Evolutionary conservation across 2,113 vertebrate genomes (phyloP).

Genomic region (Pangasianodon gigas): DNA sequence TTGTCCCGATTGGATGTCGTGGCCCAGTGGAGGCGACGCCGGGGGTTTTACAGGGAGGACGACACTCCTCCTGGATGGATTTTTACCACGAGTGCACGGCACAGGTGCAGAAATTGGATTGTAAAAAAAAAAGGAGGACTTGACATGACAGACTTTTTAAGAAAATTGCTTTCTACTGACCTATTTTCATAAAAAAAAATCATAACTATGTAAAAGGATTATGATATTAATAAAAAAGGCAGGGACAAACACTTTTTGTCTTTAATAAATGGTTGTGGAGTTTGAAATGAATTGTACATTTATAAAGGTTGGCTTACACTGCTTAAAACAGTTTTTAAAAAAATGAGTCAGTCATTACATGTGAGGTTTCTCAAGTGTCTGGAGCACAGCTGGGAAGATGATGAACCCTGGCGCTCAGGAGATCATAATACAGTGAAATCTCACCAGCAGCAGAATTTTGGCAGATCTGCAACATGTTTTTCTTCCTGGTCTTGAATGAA

Average conservation of each 20-base stretch:
- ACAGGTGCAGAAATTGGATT: constrained; percentile 47
- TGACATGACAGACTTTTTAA: constrained; percentile 62
- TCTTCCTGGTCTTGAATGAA: neutral
- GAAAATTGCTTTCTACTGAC: constrained; percentile 63
- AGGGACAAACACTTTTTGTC: constrained; percentile 39
- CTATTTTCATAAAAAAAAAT: constrained; percentile 68
- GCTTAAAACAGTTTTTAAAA: neutral
- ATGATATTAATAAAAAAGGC: constrained; percentile 62
- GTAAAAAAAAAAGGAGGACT: constrained; percentile 42
- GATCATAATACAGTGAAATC: neutral
- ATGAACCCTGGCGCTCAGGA: neutral
- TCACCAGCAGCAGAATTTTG: neutral
- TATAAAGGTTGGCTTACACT: neutral
- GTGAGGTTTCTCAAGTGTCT: neutral
- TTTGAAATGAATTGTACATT: neutral
- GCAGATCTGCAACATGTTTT: neutral
- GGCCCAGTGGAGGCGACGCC: constrained; percentile 26
- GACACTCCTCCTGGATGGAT: constrained; percentile 38
- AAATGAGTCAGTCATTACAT: neutral
- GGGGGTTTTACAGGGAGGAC: constrained; percentile 36
- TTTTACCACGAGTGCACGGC: constrained; percentile 52
- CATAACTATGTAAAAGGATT: constrained; percentile 62
- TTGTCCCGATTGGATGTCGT: constrained; percentile 42
- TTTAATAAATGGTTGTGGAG: constrained; percentile 8
- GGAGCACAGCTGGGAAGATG: neutral